These are phyloP conservation scores for Eremophila alpestris DNA, from an alignment of 2,797 vertebrate species.

Conservation along the genomic window DNA sequence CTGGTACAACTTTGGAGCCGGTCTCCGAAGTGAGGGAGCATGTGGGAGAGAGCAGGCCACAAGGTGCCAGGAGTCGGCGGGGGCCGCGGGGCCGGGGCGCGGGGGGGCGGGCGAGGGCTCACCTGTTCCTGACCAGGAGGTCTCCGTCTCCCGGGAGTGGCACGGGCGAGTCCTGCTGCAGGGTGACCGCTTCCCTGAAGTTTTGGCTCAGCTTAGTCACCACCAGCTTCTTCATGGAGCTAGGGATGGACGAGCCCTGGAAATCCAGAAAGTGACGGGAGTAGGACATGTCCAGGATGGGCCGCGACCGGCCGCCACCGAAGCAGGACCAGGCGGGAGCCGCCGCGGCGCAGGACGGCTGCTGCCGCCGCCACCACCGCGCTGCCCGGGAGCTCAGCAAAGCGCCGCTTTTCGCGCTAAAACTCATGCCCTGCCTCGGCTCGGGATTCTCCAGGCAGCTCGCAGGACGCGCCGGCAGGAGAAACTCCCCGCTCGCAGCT, in stretches of 20 bases:
- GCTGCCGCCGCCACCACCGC: background rate
- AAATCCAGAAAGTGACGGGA: constrained; percentile 94
- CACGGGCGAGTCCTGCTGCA: constrained; percentile 79
- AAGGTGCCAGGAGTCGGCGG: background rate
- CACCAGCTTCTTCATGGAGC: constrained; percentile 88
- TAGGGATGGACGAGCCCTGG: constrained; percentile 87
- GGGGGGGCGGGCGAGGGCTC: constrained; percentile 44
- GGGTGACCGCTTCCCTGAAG: constrained; percentile 86
- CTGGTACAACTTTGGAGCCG: constrained; percentile 64
- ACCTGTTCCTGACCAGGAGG: constrained; percentile 93
- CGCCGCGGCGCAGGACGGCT: background rate
- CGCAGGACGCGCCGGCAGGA: background rate
- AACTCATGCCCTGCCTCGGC: constrained; percentile 12
- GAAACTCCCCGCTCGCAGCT: background rate
- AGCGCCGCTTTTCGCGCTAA: background rate
- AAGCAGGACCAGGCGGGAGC: background rate
- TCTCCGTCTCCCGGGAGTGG: constrained; percentile 90
- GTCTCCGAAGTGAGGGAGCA: background rate
- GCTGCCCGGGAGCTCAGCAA: background rate
- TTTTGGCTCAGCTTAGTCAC: constrained; percentile 86
- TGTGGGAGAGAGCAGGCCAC: constrained; percentile 5
- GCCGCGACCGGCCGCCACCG: constrained; percentile 67
- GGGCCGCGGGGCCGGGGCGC: background rate
- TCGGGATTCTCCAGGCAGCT: background rate
- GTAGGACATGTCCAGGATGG: constrained; percentile 91